phyloP scores from a whole-genome alignment of 1,140 invertebrate species.

The Trichonephila inaurata region DNA sequence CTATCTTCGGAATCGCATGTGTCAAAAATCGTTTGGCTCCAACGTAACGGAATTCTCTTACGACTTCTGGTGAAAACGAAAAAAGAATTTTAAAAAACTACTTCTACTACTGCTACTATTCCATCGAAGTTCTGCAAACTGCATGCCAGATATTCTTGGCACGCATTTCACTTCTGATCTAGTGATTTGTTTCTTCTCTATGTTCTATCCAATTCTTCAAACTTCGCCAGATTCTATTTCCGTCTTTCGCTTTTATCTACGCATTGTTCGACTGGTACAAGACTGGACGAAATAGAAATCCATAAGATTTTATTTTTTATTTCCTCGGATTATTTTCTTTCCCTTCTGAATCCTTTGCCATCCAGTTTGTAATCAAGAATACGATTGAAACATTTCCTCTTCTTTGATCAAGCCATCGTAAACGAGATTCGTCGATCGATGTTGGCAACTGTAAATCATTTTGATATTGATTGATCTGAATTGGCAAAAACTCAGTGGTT shows the following conservation, averaged over 20 bases:
- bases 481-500: too few species aligned
- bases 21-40: constrained; percentile 34
- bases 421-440: too few species aligned
- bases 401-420: not conserved
- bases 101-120: constrained; percentile 9
- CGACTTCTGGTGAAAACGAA: not conserved
- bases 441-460: too few species aligned
- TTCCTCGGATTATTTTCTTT: not conserved
- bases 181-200: constrained; percentile 64
- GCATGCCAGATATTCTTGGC: constrained; percentile 65
- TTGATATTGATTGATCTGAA: too few species aligned
- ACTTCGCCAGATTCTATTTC: constrained; percentile 67
- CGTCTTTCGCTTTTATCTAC: constrained; percentile 25
- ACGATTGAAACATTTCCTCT: not conserved
- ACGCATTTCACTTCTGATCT: constrained; percentile 46
- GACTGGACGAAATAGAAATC: constrained; percentile 35
- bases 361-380: not conserved
- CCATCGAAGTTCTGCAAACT: constrained; percentile 39
- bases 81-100: constrained; percentile 13
- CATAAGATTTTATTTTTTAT: constrained; percentile 1
- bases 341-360: not conserved
- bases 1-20: not conserved
- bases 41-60: constrained; percentile 14
- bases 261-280: not conserved
- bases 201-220: constrained; percentile 56